Base-by-base conservation (phyloP, 2,888 invertebrate species). In the Agapostemon virescens region DNA sequence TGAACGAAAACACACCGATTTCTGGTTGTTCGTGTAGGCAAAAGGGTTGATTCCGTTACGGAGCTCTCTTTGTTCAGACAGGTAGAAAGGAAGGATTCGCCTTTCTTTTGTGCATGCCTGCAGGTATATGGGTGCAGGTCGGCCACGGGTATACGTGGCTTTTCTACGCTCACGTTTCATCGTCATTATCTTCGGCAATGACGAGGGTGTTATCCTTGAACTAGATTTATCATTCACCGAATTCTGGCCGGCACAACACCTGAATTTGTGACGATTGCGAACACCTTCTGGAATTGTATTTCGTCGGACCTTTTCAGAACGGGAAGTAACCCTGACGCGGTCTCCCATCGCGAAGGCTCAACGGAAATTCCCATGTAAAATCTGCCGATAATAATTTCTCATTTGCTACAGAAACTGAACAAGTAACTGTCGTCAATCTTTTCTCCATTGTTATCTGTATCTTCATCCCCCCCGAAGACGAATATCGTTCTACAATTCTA, bases 51-150 rank as follows among this genome's bases (percentile, higher is more conserved):
- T 90, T 88, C 86, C 86, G 87, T 86, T 87, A 86, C 77, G 86
- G 81, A 76, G 80, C 71, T 84, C 83, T 89, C 89, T 88, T 89
- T 90, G 89, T 88, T 88, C 83, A 84, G 77, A 81, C 90, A 90
- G 89, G 90, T 90, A 90, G 86, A 87, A 86, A 86, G 84, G 78
- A 86, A 88, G 85, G 84, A 88, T 86, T 88, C 86, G 79, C 79
- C 83, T 86, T 86, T 85, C 84, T 86, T 87, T 86, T 83, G 82
- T 82, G 81, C 81, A 80, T 70, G 75, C 81, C 77, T 82, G 77
- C 81, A 85, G 87, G 81, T 88, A 84, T 84, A 87, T 82, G 82
- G 86, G 80, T 85, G 82, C 79, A 84, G 82, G 77, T 77, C 84
- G 81, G 67, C 81, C 81, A 67, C 81, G 85, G 84, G 79, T 82